phyloP scores from a whole-genome alignment of 2,797 vertebrate genomes.

The Pteronotus mesoamericanus region DNA sequence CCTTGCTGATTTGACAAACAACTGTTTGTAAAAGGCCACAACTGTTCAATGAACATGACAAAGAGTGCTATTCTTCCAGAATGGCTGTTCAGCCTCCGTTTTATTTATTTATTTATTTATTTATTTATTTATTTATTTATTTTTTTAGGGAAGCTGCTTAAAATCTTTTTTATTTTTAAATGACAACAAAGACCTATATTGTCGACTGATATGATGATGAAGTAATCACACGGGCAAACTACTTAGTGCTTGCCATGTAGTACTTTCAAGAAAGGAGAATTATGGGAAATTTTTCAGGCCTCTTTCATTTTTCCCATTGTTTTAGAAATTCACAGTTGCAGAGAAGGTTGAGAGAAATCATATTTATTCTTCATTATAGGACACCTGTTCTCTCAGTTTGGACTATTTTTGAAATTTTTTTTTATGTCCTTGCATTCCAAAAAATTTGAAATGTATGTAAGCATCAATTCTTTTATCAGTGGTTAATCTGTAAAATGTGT shows the following conservation, averaged over 20 bases:
- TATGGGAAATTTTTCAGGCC: not conserved
- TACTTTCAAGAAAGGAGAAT: not conserved
- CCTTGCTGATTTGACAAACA: not conserved
- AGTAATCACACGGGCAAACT: not conserved
- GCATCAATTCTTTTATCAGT: not conserved
- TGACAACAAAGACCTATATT: not conserved
- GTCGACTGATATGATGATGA: not conserved
- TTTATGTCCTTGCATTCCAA: not conserved
- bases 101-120: too few relatives aligned
- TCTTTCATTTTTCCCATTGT: not conserved
- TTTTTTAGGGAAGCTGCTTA: not conserved
- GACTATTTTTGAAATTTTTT: not conserved
- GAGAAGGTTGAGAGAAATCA: not conserved
- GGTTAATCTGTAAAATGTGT: not conserved
- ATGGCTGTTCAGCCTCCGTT: not conserved
- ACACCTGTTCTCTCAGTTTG: not conserved
- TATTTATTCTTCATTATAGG: not conserved
- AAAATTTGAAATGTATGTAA: not conserved
- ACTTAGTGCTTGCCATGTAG: not conserved
- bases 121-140: too few relatives aligned
- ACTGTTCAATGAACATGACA: not conserved
- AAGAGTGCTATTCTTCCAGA: not conserved
- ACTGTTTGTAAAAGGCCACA: not conserved
- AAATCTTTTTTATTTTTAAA: not conserved
- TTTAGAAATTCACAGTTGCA: constrained; percentile 26